Percentiles rank a stretch among this genome's conserved stretches.
Conservation (phyloP, 2,113 vertebrate genomes). For the Caranx melampygus region DNA sequence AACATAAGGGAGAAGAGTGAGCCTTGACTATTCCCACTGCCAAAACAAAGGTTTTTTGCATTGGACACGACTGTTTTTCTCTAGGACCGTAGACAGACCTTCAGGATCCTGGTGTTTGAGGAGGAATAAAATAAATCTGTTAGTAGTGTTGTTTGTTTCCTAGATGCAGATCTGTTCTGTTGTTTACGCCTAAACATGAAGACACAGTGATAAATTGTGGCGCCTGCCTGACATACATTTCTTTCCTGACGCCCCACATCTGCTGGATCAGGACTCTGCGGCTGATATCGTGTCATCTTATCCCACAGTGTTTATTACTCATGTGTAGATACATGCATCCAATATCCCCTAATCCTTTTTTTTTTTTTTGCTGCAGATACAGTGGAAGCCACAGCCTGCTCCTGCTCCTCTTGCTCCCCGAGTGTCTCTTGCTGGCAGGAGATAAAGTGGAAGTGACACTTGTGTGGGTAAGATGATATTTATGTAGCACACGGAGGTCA, state of each 20-base stretch:
- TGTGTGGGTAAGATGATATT: constrained; percentile 64
- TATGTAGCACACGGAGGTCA: constrained; percentile 54
- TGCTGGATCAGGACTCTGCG: not conserved
- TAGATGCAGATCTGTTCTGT: not conserved
- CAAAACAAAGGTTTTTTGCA: too few species aligned
- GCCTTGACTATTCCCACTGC: not conserved
- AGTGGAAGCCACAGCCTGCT: constrained; percentile 11
- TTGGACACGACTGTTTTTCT: too few species aligned
- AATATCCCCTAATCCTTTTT: constrained; percentile 9
- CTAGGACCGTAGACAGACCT: not conserved
- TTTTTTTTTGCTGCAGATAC: constrained; percentile 6
- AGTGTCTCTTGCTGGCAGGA: constrained; percentile 44
- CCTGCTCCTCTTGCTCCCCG: constrained; percentile 10
- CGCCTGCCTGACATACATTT: not conserved
- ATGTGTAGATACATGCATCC: not conserved
- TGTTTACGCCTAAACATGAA: not conserved
- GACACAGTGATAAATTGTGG: not conserved
- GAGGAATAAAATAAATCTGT: not conserved
- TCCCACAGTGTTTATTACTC: constrained; percentile 19
- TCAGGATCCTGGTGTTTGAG: not conserved
- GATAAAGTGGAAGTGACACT: constrained; percentile 66
- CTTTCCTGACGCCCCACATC: not conserved
- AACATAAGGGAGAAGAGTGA: not conserved
- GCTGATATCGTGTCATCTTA: not conserved
- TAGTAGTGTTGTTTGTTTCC: too few species aligned